Base-by-base conservation (phyloP, 2,797 vertebrate genomes). In the Harpagifer antarcticus region DNA sequence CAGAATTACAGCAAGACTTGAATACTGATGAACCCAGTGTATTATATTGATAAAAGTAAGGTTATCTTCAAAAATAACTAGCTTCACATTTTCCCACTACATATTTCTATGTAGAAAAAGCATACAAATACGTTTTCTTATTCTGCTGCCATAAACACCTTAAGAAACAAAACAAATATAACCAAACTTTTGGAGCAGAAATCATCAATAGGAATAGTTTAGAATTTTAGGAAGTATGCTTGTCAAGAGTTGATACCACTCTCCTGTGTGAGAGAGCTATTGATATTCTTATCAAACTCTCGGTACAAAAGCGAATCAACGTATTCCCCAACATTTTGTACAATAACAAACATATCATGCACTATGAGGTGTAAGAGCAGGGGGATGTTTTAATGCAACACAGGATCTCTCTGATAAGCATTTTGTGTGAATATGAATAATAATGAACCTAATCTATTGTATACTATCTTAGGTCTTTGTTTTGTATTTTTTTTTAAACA, bases 11-110 rank as follows among this genome's bases (percentile, higher is more conserved):
- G 23, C 55, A 42, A 20, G 47, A 44, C 17, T 12, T 27, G 31
- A 72, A 75, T 62, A 49, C 43, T 72, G 49, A 63, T 66, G 16
- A 75, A 42, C 16, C 31, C 33, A 15, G n/a, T 11, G 43, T 50
- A 43, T 68, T 15, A 23, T 33, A 68, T 50, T 42, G 10, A 44
- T 7, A 56, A 33, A 5, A 64, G 62, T 10, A 53, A 31, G 16
- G 14, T 14, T 45, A 10, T 14, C 7, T 59, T 42, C 20, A 19
- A 27, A 31, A 61, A 61, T 14, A 19, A 57, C 13, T 47, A 31
- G 19, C 12, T 76, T 71, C 19, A 23, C 19, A 37, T 3, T 9
- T 59, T 57, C 27, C 37, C 4, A n/a, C 8, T 44, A 19, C n/a
- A 52, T 49, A 65, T 59, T 60, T 48, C 8, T 52, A 13, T 23